phyloP scores from a whole-genome alignment of 2,888 invertebrate genomes.

The Lasioglossum vierecki region DNA sequence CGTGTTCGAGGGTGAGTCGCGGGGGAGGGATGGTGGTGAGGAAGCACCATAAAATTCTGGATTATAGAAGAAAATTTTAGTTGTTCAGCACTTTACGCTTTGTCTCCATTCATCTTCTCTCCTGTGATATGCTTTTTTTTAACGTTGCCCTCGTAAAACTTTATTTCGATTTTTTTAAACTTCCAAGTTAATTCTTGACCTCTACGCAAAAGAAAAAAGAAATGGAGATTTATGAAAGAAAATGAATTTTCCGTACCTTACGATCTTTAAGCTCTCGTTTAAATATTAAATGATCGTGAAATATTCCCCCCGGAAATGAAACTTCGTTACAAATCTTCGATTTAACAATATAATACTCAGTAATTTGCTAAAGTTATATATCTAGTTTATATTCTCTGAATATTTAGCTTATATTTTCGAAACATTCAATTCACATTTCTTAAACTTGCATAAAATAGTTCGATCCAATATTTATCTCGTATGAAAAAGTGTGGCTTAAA shows the following conservation, averaged over 20 bases:
- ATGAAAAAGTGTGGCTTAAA: no score
- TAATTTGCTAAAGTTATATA: background rate
- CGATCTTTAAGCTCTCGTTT: background rate
- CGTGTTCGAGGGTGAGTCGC: no score
- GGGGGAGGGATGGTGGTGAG: background rate
- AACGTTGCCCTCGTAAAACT: constrained; percentile 16
- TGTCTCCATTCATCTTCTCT: constrained; percentile 14
- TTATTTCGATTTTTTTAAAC: constrained; percentile 10
- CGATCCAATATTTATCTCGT: no score
- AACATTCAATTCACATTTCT: no score
- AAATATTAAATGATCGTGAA: background rate
- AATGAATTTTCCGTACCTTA: background rate
- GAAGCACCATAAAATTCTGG: constrained; percentile 10
- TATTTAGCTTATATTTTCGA: no score
- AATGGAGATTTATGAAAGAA: background rate
- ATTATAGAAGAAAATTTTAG: constrained; percentile 18
- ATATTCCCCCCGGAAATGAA: background rate
- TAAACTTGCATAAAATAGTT: no score
- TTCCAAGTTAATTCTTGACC: constrained; percentile 12
- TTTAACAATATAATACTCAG: background rate
- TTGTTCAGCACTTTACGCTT: constrained; percentile 24
- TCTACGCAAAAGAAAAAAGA: no score
- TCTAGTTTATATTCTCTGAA: no score
- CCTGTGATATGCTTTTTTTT: background rate
- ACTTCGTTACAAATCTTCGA: background rate